A percentile compares a stretch with the other conserved stretches of the same genome.
These are phyloP conservation scores for Cyanoramphus novaezelandiae DNA, from an alignment of 2,113 vertebrate species.

Conservation along the genomic window DNA sequence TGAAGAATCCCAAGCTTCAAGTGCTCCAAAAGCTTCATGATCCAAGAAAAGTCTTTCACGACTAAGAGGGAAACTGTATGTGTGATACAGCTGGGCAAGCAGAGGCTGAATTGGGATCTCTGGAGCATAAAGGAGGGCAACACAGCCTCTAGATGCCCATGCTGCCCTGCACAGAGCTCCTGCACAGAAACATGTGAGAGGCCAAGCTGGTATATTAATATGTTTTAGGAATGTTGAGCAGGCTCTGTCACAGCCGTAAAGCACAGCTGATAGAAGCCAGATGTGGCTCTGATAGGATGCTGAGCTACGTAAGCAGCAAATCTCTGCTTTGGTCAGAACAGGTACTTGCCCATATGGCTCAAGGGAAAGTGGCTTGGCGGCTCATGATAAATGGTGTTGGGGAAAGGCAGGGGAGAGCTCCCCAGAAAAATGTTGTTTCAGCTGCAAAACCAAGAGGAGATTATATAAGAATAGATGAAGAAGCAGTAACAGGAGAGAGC, in stretches of 20 bases:
- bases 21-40: not conserved
- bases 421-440: not conserved
- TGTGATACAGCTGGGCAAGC: not conserved
- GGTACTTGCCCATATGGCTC: not conserved
- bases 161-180: not conserved
- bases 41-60: not conserved
- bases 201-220: not conserved
- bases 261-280: not conserved
- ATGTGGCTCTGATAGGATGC: not conserved
- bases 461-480: not conserved
- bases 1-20: not conserved
- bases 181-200: not conserved
- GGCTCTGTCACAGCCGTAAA: not conserved
- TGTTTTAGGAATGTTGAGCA: not conserved
- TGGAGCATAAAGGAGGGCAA: not conserved
- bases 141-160: not conserved
- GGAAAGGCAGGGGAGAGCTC: not conserved
- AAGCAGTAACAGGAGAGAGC: not conserved
- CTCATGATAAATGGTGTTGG: fast-evolving
- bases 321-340: not conserved
- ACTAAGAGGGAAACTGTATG: not conserved
- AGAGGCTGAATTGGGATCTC: not conserved
- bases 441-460: not conserved
- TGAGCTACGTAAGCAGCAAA: not conserved
- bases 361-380: not conserved